phyloP scores from a whole-genome alignment of 2,797 vertebrate genomes.

The Glyptemys insculpta region DNA sequence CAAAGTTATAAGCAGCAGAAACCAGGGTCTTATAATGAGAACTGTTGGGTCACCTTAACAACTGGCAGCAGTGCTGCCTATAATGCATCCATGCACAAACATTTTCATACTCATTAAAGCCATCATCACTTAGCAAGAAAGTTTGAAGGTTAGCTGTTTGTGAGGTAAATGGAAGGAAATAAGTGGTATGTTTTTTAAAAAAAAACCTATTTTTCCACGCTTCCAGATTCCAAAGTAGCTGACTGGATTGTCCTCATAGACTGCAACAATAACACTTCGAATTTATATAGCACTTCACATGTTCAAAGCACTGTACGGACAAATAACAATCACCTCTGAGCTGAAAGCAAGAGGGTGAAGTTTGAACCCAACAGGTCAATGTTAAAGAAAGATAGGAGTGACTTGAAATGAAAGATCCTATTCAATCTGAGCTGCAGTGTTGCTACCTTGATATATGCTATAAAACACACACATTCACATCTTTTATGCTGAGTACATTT shows the following conservation, averaged over 20 bases:
- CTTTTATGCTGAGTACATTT: conserved; percentile 50
- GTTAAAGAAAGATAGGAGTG: conserved; percentile 8
- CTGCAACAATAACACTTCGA: neutral
- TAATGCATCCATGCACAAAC: neutral
- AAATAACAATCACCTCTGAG: neutral
- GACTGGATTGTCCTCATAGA: neutral
- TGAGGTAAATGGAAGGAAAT: neutral
- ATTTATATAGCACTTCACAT: accelerated
- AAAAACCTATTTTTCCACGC: neutral
- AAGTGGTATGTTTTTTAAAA: neutral
- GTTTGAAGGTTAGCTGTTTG: neutral
- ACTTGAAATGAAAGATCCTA: neutral
- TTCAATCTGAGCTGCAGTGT: conserved; percentile 27
- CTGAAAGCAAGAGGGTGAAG: neutral
- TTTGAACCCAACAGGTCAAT: neutral
- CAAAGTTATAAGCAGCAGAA: neutral
- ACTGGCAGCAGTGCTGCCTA: neutral
- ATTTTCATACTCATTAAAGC: neutral
- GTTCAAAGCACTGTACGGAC: neutral
- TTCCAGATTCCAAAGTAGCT: neutral
- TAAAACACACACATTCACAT: conserved; percentile 51
- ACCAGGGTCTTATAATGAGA: neutral
- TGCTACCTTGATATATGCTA: conserved; percentile 25
- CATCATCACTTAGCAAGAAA: neutral
- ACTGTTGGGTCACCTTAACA: neutral